phyloP scores from a whole-genome alignment of 1,140 invertebrate genomes.

The Drosophila willistoni region DNA sequence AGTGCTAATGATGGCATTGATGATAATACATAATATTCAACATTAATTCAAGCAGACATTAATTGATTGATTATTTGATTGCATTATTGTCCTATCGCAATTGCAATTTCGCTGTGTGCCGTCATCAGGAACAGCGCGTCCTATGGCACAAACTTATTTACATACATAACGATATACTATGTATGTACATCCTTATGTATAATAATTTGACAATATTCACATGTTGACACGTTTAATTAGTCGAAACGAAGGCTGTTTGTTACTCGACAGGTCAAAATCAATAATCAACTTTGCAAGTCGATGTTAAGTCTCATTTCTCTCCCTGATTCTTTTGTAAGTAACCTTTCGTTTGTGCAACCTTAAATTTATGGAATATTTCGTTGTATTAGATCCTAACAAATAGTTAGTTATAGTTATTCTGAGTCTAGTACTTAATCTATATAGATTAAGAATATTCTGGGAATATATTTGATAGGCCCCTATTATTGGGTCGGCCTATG shows the following conservation, averaged over 20 bases:
- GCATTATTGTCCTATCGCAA: constrained; percentile 79
- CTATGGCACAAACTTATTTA: constrained; percentile 34
- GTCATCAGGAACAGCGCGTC: constrained; percentile 22
- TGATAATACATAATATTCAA: constrained; percentile 73
- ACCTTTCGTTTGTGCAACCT: too few species aligned
- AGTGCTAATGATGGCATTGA: constrained; percentile 80
- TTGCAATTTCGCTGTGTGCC: constrained; percentile 54
- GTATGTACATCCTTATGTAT: constrained; percentile 45
- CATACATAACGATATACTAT: constrained; percentile 33
- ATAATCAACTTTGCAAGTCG: not conserved
- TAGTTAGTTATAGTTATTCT: too few species aligned
- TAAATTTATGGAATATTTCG: too few species aligned
- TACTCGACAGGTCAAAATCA: not conserved
- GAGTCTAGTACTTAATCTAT: too few species aligned
- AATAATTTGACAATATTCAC: constrained; percentile 77
- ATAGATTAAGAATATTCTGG: too few species aligned
- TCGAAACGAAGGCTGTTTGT: constrained; percentile 34
- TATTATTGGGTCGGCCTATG: too few species aligned
- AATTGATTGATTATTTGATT: constrained; percentile 82
- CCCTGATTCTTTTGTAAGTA: too few species aligned
- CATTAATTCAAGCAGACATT: constrained; percentile 77
- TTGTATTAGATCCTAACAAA: too few species aligned
- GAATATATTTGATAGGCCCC: too few species aligned
- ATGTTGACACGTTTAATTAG: constrained; percentile 75
- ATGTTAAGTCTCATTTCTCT: too few species aligned